Percentiles rank a stretch among this genome's conserved stretches.
Conservation (phyloP, 2,888 invertebrate genomes). For the Busseola fusca region DNA sequence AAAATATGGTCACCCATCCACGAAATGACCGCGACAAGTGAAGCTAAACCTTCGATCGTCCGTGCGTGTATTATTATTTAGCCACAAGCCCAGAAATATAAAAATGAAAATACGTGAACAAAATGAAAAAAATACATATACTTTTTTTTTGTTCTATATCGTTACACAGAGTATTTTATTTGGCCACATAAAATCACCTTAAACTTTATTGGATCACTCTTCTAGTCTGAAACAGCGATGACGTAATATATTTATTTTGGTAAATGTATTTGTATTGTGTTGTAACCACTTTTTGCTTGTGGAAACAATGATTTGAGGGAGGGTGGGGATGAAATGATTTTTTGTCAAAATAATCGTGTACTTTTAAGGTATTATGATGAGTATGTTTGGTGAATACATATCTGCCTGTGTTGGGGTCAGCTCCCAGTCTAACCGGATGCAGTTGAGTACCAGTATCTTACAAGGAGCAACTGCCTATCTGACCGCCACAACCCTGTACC, state of each 20-base stretch:
- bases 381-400: too few species aligned
- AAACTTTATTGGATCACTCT: conserved; percentile 34
- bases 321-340: conserved; percentile 27
- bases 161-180: conserved; percentile 22
- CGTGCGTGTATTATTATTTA: neutral
- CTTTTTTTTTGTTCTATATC: neutral
- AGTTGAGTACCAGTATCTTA: too few species aligned
- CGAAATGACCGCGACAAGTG: neutral
- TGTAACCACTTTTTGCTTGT: conserved; percentile 42
- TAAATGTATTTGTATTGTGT: conserved; percentile 50
- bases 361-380: too few species aligned
- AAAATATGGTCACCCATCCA: neutral
- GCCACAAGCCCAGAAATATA: neutral
- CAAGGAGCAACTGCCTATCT: too few species aligned
- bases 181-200: conserved; percentile 23
- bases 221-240: conserved; percentile 21
- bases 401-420: too few species aligned
- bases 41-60: neutral
- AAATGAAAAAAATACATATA: conserved; percentile 13
- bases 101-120: conserved; percentile 9
- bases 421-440: too few species aligned
- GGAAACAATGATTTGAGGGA: conserved; percentile 45
- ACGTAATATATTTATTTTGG: conserved; percentile 52
- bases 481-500: too few species aligned
- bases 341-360: neutral